A percentile compares a stretch with the other conserved stretches of the same genome.
Evolutionary conservation across 2,888 invertebrate genomes (phyloP).

Genomic region (Mantis religiosa): DNA sequence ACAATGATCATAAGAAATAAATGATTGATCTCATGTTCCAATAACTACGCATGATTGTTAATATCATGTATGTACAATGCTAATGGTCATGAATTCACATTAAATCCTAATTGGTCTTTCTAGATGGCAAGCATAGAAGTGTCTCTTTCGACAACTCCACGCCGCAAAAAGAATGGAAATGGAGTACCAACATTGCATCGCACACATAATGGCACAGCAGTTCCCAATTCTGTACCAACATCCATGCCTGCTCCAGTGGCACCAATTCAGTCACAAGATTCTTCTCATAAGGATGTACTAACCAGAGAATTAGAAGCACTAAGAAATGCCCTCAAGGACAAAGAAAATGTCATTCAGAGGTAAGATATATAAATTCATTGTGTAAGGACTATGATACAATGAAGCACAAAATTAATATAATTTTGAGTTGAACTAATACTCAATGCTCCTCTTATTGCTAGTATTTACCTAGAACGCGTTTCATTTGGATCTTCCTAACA

Average conservation of each 20-base stretch:
- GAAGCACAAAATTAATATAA: no score
- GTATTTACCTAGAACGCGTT: no score
- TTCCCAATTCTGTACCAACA: not conserved
- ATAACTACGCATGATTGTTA: no score
- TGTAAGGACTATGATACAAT: no score
- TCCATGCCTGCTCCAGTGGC: conserved; percentile 21
- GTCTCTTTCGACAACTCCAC: conserved; percentile 63
- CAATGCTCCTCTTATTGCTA: no score
- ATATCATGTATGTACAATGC: no score
- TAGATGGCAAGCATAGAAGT: conserved; percentile 85
- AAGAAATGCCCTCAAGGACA: conserved; percentile 68
- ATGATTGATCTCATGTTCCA: no score
- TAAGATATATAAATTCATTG: conserved; percentile 38
- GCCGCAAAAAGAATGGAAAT: conserved; percentile 52
- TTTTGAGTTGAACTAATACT: no score
- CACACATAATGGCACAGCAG: not conserved
- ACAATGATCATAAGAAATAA: no score
- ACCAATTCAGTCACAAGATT: not conserved
- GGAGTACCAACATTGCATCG: conserved; percentile 35
- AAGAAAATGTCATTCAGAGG: conserved; percentile 80
- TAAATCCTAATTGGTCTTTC: conserved; percentile 26
- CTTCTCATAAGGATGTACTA: conserved; percentile 38
- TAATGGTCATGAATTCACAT: no score
- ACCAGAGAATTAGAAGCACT: conserved; percentile 64
- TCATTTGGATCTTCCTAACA: no score